Conservation (phyloP, 30 jellyfish, hydroid and myxozoan genomes). For the Cassiopea andromeda region DNA sequence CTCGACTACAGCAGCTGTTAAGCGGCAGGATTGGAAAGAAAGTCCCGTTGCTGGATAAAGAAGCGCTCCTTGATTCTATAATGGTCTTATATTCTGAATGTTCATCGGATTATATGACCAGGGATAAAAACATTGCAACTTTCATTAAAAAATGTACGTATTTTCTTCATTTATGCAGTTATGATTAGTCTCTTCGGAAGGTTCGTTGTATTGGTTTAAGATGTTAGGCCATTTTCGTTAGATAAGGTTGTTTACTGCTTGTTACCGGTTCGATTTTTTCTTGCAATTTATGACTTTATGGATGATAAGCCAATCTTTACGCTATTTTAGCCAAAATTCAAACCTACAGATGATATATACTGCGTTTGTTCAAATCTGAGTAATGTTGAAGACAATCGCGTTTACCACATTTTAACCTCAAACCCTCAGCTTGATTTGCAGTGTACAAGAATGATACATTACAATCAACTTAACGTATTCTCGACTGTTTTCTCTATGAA, state of each 20-base stretch:
- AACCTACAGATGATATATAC: neutral
- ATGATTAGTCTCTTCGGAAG: neutral
- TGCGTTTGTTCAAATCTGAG: neutral
- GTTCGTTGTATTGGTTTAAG: neutral
- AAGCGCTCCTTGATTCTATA: constrained; percentile 96
- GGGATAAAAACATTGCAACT: constrained; percentile 94
- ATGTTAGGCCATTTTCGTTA: neutral
- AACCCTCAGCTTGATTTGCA: neutral
- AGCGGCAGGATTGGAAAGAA: constrained; percentile 96
- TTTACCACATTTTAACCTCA: neutral
- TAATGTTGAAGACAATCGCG: neutral
- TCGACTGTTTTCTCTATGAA: no score
- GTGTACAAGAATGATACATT: neutral
- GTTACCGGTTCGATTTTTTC: neutral
- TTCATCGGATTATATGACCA: constrained; percentile 78
- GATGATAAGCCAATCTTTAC: neutral
- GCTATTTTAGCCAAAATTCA: neutral
- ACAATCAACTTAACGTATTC: neutral
- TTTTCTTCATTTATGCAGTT: neutral
- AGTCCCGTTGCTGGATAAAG: constrained; percentile 96
- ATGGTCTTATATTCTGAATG: constrained; percentile 90
- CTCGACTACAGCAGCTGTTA: constrained; percentile 97
- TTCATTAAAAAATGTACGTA: constrained; percentile 93
- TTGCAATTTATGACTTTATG: neutral
- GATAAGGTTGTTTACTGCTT: constrained; percentile 5